A percentile compares a stretch with the other conserved stretches of the same genome.
Conservation (phyloP, 2,888 invertebrate genomes). For the Opisthograptis luteolata region DNA sequence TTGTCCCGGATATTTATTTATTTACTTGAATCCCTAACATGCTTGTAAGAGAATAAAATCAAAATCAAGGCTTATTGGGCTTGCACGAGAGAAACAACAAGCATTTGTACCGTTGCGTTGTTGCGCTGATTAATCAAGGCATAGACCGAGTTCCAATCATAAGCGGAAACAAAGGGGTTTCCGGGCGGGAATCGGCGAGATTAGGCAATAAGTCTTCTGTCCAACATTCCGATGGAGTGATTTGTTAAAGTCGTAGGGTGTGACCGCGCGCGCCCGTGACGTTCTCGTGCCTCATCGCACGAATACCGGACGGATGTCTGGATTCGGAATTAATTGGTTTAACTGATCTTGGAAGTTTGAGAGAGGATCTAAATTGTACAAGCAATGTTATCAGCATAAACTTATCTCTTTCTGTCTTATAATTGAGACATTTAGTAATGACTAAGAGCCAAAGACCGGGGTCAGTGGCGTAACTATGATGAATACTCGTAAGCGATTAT, state of each 20-base stretch:
- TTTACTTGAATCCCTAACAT: no score
- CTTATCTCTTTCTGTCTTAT: no score
- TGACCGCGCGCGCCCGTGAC: slow-evolving; percentile 36
- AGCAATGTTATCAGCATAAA: no score
- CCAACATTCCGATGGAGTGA: slow-evolving; percentile 62
- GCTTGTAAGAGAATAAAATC: no score
- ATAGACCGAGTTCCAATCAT: slow-evolving; percentile 37
- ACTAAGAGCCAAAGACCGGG: no score
- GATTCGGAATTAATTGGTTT: slow-evolving; percentile 60
- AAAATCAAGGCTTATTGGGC: no score
- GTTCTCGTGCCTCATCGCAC: slow-evolving; percentile 26
- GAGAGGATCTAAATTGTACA: slow-evolving; percentile 1
- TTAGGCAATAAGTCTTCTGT: slow-evolving; percentile 64
- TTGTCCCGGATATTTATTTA: no score
- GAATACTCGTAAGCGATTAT: no score
- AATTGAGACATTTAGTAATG: no score
- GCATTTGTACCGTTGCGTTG: no score
- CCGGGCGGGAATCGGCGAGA: slow-evolving; percentile 46
- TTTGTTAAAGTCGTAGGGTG: slow-evolving; percentile 66
- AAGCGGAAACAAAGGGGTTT: slow-evolving; percentile 43
- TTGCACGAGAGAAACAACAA: no score
- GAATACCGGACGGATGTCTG: slow-evolving; percentile 52
- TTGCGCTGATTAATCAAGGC: slow-evolving; percentile 38
- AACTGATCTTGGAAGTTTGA: slow-evolving; percentile 29
- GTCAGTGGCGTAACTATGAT: no score